These are phyloP conservation scores for Phaenicophaeus curvirostris DNA, from an alignment of 2,797 vertebrate genomes.

Conservation along the genomic window DNA sequence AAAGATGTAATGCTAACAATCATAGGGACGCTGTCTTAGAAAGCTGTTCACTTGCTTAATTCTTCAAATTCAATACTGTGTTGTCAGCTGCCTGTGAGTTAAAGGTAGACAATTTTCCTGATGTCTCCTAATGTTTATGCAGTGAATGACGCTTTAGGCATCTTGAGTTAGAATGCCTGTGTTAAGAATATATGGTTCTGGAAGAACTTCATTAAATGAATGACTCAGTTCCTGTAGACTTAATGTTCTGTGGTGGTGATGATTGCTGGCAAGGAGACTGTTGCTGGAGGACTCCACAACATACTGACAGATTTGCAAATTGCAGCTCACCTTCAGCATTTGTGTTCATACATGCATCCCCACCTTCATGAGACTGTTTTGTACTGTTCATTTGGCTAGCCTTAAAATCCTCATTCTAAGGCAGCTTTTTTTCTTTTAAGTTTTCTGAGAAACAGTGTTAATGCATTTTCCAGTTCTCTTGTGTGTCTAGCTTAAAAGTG, in stretches of 20 bases:
- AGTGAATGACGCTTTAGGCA: neutral
- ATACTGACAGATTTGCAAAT: neutral
- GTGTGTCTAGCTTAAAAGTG: neutral
- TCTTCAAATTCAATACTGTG: neutral
- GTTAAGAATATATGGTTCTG: slow-evolving; percentile 1
- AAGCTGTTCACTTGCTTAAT: neutral
- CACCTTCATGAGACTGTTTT: neutral
- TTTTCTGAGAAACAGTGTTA: neutral
- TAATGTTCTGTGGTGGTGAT: neutral
- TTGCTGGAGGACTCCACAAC: neutral
- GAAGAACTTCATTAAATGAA: slow-evolving; percentile 7
- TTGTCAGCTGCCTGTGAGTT: neutral
- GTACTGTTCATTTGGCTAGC: neutral
- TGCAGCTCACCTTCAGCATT: neutral
- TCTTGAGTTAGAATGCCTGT: neutral
- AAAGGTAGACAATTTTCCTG: neutral
- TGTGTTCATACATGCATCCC: neutral
- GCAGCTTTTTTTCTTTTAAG: neutral
- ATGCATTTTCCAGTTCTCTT: neutral
- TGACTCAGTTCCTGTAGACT: slow-evolving; percentile 22
- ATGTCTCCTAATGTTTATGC: neutral
- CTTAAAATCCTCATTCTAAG: neutral
- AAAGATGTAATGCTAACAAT: neutral
- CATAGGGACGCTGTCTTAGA: neutral
- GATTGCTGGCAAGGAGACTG: slow-evolving; percentile 1